These are phyloP conservation scores for Urechis unicinctus DNA, from an alignment of 2,888 invertebrate species.

Conservation along the genomic window DNA sequence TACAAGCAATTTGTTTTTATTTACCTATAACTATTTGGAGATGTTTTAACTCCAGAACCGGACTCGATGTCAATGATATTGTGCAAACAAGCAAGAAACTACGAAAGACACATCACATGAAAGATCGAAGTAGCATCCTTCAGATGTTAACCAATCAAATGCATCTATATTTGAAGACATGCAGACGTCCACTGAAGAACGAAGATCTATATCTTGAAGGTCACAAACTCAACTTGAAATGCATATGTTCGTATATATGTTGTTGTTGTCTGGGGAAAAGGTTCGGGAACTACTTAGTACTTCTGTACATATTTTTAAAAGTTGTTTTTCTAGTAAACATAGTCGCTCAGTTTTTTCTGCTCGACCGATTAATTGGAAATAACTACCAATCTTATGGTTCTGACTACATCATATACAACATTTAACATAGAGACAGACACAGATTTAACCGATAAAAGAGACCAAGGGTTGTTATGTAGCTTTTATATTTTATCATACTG, in stretches of 20 bases:
- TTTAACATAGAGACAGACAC: too few species aligned
- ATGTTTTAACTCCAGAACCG: slow-evolving; percentile 30
- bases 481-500: too few species aligned
- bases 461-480: too few species aligned
- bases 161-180: slow-evolving; percentile 48
- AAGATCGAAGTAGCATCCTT: slow-evolving; percentile 49
- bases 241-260: too few species aligned
- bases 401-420: too few species aligned
- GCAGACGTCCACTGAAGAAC: slow-evolving; percentile 16
- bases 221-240: not conserved
- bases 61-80: slow-evolving; percentile 50
- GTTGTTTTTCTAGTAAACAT: slow-evolving; percentile 50
- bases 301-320: slow-evolving; percentile 52
- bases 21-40: slow-evolving; percentile 53
- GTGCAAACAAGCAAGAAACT: slow-evolving; percentile 35
- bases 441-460: too few species aligned
- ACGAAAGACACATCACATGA: slow-evolving; percentile 47
- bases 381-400: slow-evolving; percentile 50
- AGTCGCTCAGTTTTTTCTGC: slow-evolving; percentile 51
- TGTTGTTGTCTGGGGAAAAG: slow-evolving; percentile 41
- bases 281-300: slow-evolving; percentile 52
- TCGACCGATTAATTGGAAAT: slow-evolving; percentile 52
- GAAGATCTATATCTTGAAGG: too few species aligned
- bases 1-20: slow-evolving; percentile 54
- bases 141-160: slow-evolving; percentile 52